phyloP scores from a whole-genome alignment of 1,140 invertebrate genomes.

The Drosophila oshimai region DNA sequence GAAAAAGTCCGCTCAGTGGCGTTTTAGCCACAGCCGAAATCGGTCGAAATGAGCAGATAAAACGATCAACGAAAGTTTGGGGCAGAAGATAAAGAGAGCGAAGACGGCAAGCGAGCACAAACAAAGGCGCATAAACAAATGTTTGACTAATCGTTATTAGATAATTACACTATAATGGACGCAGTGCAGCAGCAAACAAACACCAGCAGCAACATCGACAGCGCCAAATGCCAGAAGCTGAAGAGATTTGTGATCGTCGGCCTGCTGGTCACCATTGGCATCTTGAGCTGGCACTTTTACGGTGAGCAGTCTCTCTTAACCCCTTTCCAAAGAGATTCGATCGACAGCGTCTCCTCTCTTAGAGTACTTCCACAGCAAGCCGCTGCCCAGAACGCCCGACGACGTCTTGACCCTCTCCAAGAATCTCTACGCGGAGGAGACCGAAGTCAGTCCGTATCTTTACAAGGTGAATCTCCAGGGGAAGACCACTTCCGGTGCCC shows the following conservation, averaged over 20 bases:
- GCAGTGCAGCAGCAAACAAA: slow-evolving; percentile 29
- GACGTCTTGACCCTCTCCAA: slow-evolving; percentile 59
- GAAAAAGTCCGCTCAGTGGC: slow-evolving; percentile 24
- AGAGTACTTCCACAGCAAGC: slow-evolving; percentile 69
- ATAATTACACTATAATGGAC: slow-evolving; percentile 45
- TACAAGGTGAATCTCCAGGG: slow-evolving; percentile 84
- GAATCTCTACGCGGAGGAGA: slow-evolving; percentile 60
- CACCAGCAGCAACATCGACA: slow-evolving; percentile 50
- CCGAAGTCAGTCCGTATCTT: slow-evolving; percentile 52
- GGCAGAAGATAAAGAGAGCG: slow-evolving; percentile 1
- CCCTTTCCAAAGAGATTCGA: not conserved
- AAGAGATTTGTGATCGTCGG: slow-evolving; percentile 71
- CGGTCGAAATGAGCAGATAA: slow-evolving; percentile 14
- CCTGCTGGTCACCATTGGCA: slow-evolving; percentile 57
- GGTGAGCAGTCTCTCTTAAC: slow-evolving; percentile 33
- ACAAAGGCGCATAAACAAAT: slow-evolving; percentile 36
- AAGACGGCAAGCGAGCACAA: slow-evolving; percentile 1
- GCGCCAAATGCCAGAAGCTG: slow-evolving; percentile 68
- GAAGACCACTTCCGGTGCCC: slow-evolving; percentile 86
- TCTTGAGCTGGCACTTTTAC: slow-evolving; percentile 77
- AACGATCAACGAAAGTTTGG: slow-evolving; percentile 6
- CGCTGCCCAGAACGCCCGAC: slow-evolving; percentile 49
- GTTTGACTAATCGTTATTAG: slow-evolving; percentile 35
- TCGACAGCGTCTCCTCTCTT: not conserved
- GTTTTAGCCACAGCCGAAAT: slow-evolving; percentile 10